These are phyloP conservation scores for Drosophila neonasuta DNA, from an alignment of 2,888 invertebrate genomes.

Conservation along the genomic window DNA sequence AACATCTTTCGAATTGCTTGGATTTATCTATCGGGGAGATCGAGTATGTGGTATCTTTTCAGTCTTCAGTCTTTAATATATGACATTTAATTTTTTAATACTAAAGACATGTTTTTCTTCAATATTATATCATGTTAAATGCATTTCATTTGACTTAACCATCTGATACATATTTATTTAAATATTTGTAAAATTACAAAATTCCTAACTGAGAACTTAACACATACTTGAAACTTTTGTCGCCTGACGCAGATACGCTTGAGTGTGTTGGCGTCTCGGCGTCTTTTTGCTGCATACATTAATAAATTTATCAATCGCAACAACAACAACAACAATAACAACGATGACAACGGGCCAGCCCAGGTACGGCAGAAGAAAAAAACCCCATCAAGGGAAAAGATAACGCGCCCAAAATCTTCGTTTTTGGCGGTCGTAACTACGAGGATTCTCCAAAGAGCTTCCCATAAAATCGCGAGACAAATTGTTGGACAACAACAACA, in stretches of 20 bases:
- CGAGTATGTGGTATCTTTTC: too few relatives aligned
- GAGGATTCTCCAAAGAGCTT: conserved; percentile 37
- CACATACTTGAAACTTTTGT: conserved; percentile 31
- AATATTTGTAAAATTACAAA: too few relatives aligned
- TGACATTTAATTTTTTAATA: too few relatives aligned
- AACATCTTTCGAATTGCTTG: too few relatives aligned
- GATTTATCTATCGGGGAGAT: too few relatives aligned
- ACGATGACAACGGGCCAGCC: not conserved
- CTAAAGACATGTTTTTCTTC: too few relatives aligned
- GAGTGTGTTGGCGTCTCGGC: conserved; percentile 34
- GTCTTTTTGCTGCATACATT: conserved; percentile 49
- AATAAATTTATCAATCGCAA: conserved; percentile 50
- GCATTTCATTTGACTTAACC: too few relatives aligned
- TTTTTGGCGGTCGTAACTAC: conserved; percentile 20
- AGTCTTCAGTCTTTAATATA: too few relatives aligned
- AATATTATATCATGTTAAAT: too few relatives aligned
- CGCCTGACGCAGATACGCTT: conserved; percentile 26
- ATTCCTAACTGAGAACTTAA: not conserved
- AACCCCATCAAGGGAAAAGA: conserved; percentile 42
- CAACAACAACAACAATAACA: conserved; percentile 23
- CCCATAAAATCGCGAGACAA: conserved; percentile 54
- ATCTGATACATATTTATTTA: too few relatives aligned
- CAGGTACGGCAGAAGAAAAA: conserved; percentile 32
- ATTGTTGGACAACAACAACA: conserved; percentile 43
- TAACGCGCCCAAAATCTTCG: conserved; percentile 41